Conservation (phyloP, 2,797 vertebrate genomes). For the Ceryle rudis region DNA sequence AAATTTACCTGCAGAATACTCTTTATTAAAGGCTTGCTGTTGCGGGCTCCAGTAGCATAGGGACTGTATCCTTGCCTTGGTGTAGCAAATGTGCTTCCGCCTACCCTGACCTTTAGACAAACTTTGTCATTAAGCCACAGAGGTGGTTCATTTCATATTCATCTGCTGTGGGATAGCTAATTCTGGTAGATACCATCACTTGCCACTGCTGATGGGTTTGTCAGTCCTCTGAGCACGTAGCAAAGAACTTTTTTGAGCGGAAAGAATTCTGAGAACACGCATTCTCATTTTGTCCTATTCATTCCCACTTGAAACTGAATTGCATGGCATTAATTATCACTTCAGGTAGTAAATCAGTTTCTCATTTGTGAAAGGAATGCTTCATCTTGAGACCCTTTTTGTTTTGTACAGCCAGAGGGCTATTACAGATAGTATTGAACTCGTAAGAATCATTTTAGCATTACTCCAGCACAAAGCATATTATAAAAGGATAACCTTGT, state of each 20-base stretch:
- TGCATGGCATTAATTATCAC: conserved; percentile 78
- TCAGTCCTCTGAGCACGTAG: neutral
- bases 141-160: neutral
- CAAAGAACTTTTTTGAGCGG: conserved; percentile 26
- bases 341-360: conserved; percentile 78
- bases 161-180: neutral
- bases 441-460: conserved; percentile 71
- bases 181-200: conserved; percentile 15
- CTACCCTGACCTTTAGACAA: neutral
- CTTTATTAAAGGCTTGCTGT: neutral
- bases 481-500: conserved; percentile 78
- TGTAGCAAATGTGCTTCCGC: neutral
- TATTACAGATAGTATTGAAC: conserved; percentile 71
- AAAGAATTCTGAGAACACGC: conserved; percentile 2
- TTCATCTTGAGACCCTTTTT: conserved; percentile 48
- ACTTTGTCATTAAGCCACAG: neutral
- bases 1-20: neutral
- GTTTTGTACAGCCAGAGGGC: conserved; percentile 63
- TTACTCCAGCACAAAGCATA: conserved; percentile 68
- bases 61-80: rapidly evolving
- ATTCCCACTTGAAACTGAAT: conserved; percentile 65
- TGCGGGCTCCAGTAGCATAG: neutral
- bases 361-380: conserved; percentile 69
- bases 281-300: conserved; percentile 49
- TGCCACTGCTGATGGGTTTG: neutral